Evolutionary conservation across 2,888 invertebrate genomes (phyloP), one percentile per base, ranked within the genome.

Genomic region (Hirtodrosophila cameraria): DNA sequence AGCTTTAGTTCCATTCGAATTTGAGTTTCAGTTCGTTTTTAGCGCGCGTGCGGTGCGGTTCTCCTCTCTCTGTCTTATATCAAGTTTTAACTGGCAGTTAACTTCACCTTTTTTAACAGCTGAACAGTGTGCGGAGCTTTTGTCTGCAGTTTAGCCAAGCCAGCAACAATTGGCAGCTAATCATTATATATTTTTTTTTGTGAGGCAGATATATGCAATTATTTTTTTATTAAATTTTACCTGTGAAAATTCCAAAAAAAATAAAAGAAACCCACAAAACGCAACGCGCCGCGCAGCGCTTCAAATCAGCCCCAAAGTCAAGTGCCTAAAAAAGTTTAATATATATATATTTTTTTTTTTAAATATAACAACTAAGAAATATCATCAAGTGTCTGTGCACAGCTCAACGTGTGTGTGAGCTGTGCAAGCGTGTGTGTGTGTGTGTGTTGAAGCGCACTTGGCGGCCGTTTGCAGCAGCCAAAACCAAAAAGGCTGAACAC

Each of bases 41-140:
- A 85, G 86, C 84, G 74, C 84, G 88, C 88, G 87, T 87, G 86
- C 88, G 88, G 88, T 87, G 82, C 82, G 80, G 88, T 86, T 88
- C 84, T 84, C 78, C 84, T 88, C 84, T 84, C 78, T 70, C 54
- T 66, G 50, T 59, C 35, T 33, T 39, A 55, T 55, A 25, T 58
- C 12, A 38, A 36, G 46, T 33, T 39, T 39, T 27, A 46, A 66
- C 58, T 59, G 50, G 59, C 45, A 36, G 13, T 27, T 20, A 38
- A 57, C 33, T 8, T 15, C 2, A 30, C 31, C 18, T 42, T 31
- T 41, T 42, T 31, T 41, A 33, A 50, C 57, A 60, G 69, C 72
- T 48, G 72, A 72, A 72, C 72, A 43, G 60, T 65, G 65, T 49
- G 57, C 36, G 48, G 31, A 46, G 28, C 43, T 61, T 25, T 30